phyloP scores from a whole-genome alignment of 2,113 vertebrate species.

The Corynorhinus townsendii region DNA sequence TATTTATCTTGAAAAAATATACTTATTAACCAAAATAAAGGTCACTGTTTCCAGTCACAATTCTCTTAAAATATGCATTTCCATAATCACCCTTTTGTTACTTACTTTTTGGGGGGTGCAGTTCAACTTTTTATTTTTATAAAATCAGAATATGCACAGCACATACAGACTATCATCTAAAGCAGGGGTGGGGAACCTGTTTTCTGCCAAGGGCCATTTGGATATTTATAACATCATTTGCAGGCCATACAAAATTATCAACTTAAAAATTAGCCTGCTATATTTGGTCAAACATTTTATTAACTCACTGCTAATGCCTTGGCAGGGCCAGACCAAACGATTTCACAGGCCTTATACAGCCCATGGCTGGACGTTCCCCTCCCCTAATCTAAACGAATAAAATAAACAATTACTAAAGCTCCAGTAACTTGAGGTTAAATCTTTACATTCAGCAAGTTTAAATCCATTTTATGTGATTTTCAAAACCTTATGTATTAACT shows the following conservation, averaged over 20 bases:
- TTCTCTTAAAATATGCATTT: conserved; percentile 47
- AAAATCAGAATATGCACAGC: not conserved
- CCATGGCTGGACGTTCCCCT: too few relatives aligned
- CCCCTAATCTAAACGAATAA: not conserved
- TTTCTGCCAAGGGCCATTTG: too few relatives aligned
- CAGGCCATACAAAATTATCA: too few relatives aligned
- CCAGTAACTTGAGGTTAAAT: not conserved
- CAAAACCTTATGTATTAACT: not conserved
- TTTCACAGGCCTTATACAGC: too few relatives aligned
- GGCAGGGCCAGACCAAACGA: too few relatives aligned
- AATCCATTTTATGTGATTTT: not conserved
- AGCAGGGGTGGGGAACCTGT: not conserved
- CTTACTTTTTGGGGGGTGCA: not conserved
- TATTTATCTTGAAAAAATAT: not conserved
- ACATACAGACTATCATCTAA: not conserved
- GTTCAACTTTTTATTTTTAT: not conserved
- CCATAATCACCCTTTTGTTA: not conserved
- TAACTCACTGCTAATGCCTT: too few relatives aligned
- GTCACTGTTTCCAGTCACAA: not conserved
- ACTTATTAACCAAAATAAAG: not conserved
- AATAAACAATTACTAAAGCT: not conserved
- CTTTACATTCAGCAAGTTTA: not conserved
- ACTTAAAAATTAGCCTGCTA: too few relatives aligned
- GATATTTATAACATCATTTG: too few relatives aligned
- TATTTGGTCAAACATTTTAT: too few relatives aligned